phyloP scores from a whole-genome alignment of 2,113 vertebrate genomes.

The Synchiropus splendidus region DNA sequence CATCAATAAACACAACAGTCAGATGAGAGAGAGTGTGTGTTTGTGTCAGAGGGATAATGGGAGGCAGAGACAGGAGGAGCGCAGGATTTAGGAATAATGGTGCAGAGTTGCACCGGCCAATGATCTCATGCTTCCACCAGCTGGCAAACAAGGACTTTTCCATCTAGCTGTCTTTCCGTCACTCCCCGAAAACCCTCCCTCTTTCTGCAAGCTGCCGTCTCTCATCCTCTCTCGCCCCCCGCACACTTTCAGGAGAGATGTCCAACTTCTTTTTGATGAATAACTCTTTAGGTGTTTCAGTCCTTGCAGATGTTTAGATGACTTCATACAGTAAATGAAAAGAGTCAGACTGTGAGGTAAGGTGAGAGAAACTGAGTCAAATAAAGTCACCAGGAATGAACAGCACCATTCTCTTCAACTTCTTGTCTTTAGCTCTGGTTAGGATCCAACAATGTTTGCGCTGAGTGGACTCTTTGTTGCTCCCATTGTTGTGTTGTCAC shows the following conservation, averaged over 20 bases:
- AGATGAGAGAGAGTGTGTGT: slow-evolving; percentile 35
- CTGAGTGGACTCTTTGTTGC: too few relatives aligned
- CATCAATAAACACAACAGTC: slow-evolving; percentile 55
- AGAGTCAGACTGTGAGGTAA: too few relatives aligned
- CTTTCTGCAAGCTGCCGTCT: slow-evolving; percentile 3
- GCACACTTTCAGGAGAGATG: not conserved
- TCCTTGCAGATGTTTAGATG: too few relatives aligned
- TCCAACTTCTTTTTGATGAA: too few relatives aligned
- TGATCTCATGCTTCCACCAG: slow-evolving; percentile 56
- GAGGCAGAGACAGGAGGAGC: slow-evolving; percentile 35
- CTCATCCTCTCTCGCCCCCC: not conserved
- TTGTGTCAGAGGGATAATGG: slow-evolving; percentile 28
- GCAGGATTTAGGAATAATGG: slow-evolving; percentile 42
- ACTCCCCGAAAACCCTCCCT: slow-evolving; percentile 23
- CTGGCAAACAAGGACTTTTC: slow-evolving; percentile 52
- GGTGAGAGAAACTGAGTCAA: too few relatives aligned
- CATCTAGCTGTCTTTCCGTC: slow-evolving; percentile 37
- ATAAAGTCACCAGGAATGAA: too few relatives aligned
- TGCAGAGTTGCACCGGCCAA: slow-evolving; percentile 41
- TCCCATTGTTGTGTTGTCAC: too few relatives aligned
- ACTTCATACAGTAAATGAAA: too few relatives aligned
- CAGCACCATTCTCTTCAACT: too few relatives aligned
- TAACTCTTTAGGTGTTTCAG: too few relatives aligned
- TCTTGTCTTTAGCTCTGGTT: too few relatives aligned
- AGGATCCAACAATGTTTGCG: too few relatives aligned